Base-by-base conservation (phyloP, 2,113 vertebrate genomes). In the Holacanthus passer region DNA sequence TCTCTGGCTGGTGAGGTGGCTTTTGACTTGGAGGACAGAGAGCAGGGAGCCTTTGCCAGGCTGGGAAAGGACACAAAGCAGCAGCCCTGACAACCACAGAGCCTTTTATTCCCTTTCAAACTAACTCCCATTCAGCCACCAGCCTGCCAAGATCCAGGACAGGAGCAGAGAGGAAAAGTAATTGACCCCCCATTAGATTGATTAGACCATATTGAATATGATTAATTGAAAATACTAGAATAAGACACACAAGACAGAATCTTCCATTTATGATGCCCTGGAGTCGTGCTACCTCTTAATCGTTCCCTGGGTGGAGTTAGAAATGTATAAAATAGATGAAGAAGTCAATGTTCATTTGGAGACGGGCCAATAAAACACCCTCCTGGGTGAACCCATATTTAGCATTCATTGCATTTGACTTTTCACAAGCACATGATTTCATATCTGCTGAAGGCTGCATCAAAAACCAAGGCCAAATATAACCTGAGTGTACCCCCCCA, bases 151-250 rank as follows among this genome's bases (percentile, higher is more conserved):
- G 59, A 82, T 76, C 80, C 31, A 45, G 60, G 73, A 62, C 74
- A 80, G 64, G 58, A 83, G 75, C 77, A 72, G 32, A 52, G 76
- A 67, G 60, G 56, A 2, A 48, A 66, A 71, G 77, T 68, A 85
- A 86, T n/a, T 88, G 81, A 91, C 83, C 74, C 77, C 45, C 66
- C 73, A 91, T 91, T 81, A 83, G 73, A 90, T 62, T 88, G 85
- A 92, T 91, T 89, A 59, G 70, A 76, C 52, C 27, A 39, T 69
- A 78, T 7, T 74, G 73, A 73, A 85, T 77, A 86, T 88, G 82
- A 89, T 86, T 88, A 72, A 88, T 86, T 75, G 73, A 82, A 91
- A 88, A 68, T 73, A 78, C 29, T 37, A 70, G 69, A 91, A 77
- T 72, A 77, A 83, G 86, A 86, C 78, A 71, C 69, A 47, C 59